Evolutionary conservation across 2,113 vertebrate species (phyloP), one percentile per base, ranked within the genome.

Genomic region (Setophaga petechia): DNA sequence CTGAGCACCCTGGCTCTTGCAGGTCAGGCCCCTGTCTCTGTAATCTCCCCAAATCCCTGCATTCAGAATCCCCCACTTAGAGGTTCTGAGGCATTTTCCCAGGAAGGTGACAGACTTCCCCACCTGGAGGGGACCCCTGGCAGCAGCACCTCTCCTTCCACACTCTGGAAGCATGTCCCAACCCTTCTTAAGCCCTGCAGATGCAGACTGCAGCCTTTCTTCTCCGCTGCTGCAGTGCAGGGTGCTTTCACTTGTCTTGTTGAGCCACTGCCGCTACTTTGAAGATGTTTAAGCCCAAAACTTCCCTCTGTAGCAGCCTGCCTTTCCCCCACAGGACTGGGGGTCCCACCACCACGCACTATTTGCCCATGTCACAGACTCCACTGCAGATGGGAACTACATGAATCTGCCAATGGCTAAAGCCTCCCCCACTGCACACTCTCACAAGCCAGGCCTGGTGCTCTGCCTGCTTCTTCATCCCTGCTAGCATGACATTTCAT

Each of bases 121-220:
- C 10, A 46, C 24, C 35, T 17, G 21, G 5, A 68, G 27, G 33
- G 41, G 25, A 57, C 6, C 6, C 9, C 33, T 30, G 18, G 62
- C 25, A 78, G 58, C 58, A 83, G 39, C 21, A 35, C 6, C 9
- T 76, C 58, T 86, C 44, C 49, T 91, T 89, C 44, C n/a, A 79
- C 5, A 62, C n/a, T 57, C 15, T 2, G 1, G 63, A 49, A 1
- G 1, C 0, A 0, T 15, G 8, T 76, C 16, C 43, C 49, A 83
- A 9, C 10, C 17, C 35, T 43, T 73, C 25, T 27, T 65, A 66
- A 81, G 31, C 27, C 24, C 61, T 58, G 12, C 19, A 31, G 62
- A 39, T 7, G 7, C 68, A 71, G 27, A 33, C 37, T 77, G 55
- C 59, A 93, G 72, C 49, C 44, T 37, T 82, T 69, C 39, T 84